Evolutionary conservation across 1,140 invertebrate species (phyloP), one percentile per base, ranked within the genome.

Genomic region (Nilaparvata lugens): DNA sequence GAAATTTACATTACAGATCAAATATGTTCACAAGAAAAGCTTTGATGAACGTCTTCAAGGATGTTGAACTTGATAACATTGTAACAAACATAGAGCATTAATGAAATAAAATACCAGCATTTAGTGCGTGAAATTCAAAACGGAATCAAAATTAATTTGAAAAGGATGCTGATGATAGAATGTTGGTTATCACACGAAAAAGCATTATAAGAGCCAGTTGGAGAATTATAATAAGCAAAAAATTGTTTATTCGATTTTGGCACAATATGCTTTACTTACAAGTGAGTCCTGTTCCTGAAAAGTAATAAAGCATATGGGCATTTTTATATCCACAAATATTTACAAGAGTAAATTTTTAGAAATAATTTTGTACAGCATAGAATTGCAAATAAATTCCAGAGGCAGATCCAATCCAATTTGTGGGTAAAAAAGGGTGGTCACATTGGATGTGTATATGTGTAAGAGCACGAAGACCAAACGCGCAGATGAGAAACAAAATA

Each of bases 221-320:
- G 19, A 53, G 13, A 24, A 35, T 18, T 25, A 54, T 6, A 54
- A 24, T 25, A 24, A 35, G 31, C 31, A 35, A 35, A 35, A 2
- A 6, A 35, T 35, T 6, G 7, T 35, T 35, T 35, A 35, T 11
- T 35, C 31, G 13, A 35, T 35, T 35, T 35, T 35, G 31, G 31
- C 31, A 11, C 45, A 48, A 19, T 19, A 48, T 48, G 45, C 16
- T 19, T 48, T 72, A 73, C 72, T 73, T 72, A 73, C 72, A 61
- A 72, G 52, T 53, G 71, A 72, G 55, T 70, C 70, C 62, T 70
- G 66, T 54, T 68, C 70, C 71, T 73, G 71, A 42, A 73, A 73
- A 70, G 65, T 56, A 69, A 67, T 62, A 58, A 58, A 48, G 14
- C 18, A 48, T 58, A 21, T 57, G 31, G 31, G 16, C 21, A 48